Evolutionary conservation across 2,113 vertebrate genomes (phyloP), one percentile per base, ranked within the genome.

Genomic region (Piprites chloris): DNA sequence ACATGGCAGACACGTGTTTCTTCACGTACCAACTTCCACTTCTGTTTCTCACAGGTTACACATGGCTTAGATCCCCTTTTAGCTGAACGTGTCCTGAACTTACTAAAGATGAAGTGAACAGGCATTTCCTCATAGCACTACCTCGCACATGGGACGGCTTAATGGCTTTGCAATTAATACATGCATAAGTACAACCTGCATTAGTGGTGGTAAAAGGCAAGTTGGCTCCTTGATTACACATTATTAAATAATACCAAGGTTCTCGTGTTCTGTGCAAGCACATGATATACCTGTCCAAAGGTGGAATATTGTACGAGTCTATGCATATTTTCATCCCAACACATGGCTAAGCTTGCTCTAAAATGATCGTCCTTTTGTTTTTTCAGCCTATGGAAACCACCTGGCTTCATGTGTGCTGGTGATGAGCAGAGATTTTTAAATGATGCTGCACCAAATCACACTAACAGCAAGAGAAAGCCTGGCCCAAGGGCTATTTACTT

Each of bases 121-220:
- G 94, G 73, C 96, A 87, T 96, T 96, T 97, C 93, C 74, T 96
- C 93, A 61, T 50, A 52, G 79, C 67, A 19, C 79, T 74, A 72
- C 85, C 84, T 96, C 96, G 75, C 89, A 93, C 92, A 77, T 42
- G 74, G 95, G 96, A 97, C 87, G 93, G 95, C 97, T 96, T 97
- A 97, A 97, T 97, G 95, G 96, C 87, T 94, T 90, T 15, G 44
- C 47, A 92, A 97, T 97, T 97, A 96, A 97, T 95, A 96, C 94
- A 97, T 97, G 92, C 87, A 96, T 97, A 97, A 97, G 96, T 96
- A 95, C 96, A 97, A 96, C 97, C 96, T 96, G 91, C 87, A 96
- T 96, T 95, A 89, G 79, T 15, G 50, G 85, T 68, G 46, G 87
- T 85, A 83, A 96, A 90, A 96, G 80, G 89, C 87, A 85, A 94